Evolutionary conservation across 2,797 vertebrate species (phyloP).

Genomic region (Buphagus erythrorhynchus): DNA sequence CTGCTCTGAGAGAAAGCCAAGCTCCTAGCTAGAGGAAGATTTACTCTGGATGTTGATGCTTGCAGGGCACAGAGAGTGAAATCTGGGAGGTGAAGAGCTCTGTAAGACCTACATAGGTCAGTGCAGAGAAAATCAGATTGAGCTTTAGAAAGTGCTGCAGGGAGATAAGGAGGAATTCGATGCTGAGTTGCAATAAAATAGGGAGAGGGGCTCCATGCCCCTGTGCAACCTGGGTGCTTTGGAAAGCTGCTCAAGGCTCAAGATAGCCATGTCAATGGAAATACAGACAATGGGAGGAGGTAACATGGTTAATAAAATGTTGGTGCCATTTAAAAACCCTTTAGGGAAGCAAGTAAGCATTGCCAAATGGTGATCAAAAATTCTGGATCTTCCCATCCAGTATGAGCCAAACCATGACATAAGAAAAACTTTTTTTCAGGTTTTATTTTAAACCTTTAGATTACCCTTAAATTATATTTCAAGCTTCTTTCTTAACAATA

Average conservation of each 20-base stretch:
- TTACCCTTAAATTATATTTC: not conserved
- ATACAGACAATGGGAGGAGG: not conserved
- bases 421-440: not conserved
- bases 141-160: not conserved
- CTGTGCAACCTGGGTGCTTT: not conserved
- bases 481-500: not conserved
- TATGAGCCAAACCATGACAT: conserved; percentile 10
- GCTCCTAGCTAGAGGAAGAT: not conserved
- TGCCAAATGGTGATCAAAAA: conserved; percentile 32
- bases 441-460: not conserved
- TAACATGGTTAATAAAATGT: not conserved
- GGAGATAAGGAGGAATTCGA: not conserved
- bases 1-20: conserved; percentile 10
- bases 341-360: conserved; percentile 12
- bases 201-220: not conserved
- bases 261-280: not conserved
- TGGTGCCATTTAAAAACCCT: conserved; percentile 14
- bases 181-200: not conserved
- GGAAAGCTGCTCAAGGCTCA: not conserved
- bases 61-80: not conserved
- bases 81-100: not conserved
- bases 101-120: not conserved
- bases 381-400: not conserved
- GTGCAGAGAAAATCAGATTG: not conserved
- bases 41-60: not conserved